phyloP scores from a whole-genome alignment of 2,113 vertebrate species.

The Corydoras maculifer region DNA sequence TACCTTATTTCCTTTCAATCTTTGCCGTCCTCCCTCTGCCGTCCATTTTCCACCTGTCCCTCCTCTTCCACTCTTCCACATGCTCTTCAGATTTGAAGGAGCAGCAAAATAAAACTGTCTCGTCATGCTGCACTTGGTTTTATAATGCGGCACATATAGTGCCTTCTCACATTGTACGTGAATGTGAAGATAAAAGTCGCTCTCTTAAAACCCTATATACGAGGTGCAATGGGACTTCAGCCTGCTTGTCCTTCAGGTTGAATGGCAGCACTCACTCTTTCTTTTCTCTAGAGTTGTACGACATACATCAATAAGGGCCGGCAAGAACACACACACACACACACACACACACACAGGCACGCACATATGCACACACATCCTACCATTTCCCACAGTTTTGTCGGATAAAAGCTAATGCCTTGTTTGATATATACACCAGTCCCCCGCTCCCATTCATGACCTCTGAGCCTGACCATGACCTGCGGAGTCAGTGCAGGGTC shows the following conservation, averaged over 20 bases:
- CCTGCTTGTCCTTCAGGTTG: slow-evolving; percentile 30
- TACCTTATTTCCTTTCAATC: slow-evolving; percentile 1
- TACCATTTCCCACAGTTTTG: slow-evolving; percentile 16
- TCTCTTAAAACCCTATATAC: slow-evolving; percentile 18
- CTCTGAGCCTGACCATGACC: slow-evolving; percentile 37
- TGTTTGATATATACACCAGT: slow-evolving; percentile 42
- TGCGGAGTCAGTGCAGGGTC: slow-evolving; percentile 24
- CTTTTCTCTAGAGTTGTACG: slow-evolving; percentile 11
- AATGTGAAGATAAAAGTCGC: slow-evolving; percentile 17
- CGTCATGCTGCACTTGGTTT: slow-evolving; percentile 1
- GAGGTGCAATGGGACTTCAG: slow-evolving; percentile 4
- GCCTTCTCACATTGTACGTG: slow-evolving; percentile 7
- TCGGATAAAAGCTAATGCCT: slow-evolving; percentile 42
- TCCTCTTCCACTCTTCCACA: neutral
- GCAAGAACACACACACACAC: neutral
- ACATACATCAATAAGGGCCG: slow-evolving; percentile 15
- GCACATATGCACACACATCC: slow-evolving; percentile 21
- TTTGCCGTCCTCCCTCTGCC: neutral
- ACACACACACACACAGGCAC: slow-evolving; percentile 4
- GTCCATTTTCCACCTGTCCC: slow-evolving; percentile 20
- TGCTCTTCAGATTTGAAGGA: slow-evolving; percentile 4
- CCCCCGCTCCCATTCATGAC: slow-evolving; percentile 30
- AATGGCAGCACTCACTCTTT: slow-evolving; percentile 27
- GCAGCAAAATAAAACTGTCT: slow-evolving; percentile 16
- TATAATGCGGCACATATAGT: neutral